A percentile compares a stretch with the other conserved stretches of the same genome.
Conservation (phyloP, 92 coral and sea anemone species). For the Actinernus sp. region DNA sequence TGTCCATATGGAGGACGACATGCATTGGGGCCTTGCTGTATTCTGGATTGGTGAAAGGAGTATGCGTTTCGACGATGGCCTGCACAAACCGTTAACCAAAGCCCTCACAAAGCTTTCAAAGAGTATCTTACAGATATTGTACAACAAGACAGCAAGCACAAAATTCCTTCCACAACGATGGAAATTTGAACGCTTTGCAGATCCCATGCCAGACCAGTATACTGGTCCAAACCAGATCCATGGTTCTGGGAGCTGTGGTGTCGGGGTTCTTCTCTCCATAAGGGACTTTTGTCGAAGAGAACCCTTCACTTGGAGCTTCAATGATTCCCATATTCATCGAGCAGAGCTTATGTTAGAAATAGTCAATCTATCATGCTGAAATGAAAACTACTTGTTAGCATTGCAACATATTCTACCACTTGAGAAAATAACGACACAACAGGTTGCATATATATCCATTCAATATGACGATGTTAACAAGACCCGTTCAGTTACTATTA, state of each 20-base stretch:
- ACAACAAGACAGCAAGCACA: not conserved
- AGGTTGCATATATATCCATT: too few relatives aligned
- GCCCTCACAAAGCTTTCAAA: not conserved
- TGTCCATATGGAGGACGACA: constrained; percentile 25
- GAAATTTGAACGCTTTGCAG: constrained; percentile 21
- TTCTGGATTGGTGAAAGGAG: constrained; percentile 20
- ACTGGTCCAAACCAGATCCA: constrained; percentile 5
- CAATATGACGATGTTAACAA: too few relatives aligned
- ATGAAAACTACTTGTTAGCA: too few relatives aligned
- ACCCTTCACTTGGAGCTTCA: constrained; percentile 20
- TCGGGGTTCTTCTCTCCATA: constrained; percentile 31
- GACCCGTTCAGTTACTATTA: too few relatives aligned
- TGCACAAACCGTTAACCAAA: constrained; percentile 17
- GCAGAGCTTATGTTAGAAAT: constrained; percentile 34
- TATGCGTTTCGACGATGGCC: constrained; percentile 43
- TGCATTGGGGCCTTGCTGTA: constrained; percentile 51
- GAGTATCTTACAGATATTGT: constrained; percentile 2
- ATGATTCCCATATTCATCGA: constrained; percentile 15
- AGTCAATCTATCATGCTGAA: too few relatives aligned
- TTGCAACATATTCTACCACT: too few relatives aligned
- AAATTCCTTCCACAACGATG: constrained; percentile 1
- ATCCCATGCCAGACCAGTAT: constrained; percentile 47
- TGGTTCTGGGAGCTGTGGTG: constrained; percentile 42
- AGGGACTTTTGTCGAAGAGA: not conserved
- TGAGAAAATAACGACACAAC: too few relatives aligned